phyloP scores from a whole-genome alignment of 2,113 vertebrate species.

The Zeus faber region DNA sequence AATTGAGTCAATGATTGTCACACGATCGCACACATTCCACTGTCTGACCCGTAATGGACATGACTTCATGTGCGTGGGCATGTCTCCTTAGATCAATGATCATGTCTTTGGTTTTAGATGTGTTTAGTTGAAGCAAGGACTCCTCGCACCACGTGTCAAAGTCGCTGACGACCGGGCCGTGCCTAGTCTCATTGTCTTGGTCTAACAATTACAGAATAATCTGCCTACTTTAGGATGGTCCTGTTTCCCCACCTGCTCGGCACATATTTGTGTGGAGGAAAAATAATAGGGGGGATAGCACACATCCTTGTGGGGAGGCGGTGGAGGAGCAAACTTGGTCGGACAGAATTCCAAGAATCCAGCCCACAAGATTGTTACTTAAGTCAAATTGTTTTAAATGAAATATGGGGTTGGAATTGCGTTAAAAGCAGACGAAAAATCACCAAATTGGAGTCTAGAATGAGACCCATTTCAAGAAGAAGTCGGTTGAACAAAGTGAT shows the following conservation, averaged over 20 bases:
- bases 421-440: conserved; percentile 8
- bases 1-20: neutral
- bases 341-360: conserved; percentile 7
- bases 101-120: conserved; percentile 1
- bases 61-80: neutral
- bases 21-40: conserved; percentile 5
- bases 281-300: conserved; percentile 8
- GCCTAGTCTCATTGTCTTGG: too few species aligned
- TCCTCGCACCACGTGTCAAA: neutral
- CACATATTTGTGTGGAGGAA: too few species aligned
- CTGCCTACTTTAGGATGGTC: neutral
- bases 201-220: neutral
- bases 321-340: conserved; percentile 11
- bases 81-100: conserved; percentile 4
- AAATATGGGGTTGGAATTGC: conserved; percentile 14
- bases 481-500: neutral
- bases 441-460: neutral
- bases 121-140: neutral
- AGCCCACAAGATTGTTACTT: conserved; percentile 8
- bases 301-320: conserved; percentile 6
- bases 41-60: neutral
- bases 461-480: too few species aligned
- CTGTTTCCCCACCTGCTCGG: too few species aligned
- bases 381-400: conserved; percentile 8
- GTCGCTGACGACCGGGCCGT: neutral